A percentile compares a stretch with the other conserved stretches of the same genome.
phyloP scores from a whole-genome alignment of 2,797 vertebrate genomes.

The Gila robusta region DNA sequence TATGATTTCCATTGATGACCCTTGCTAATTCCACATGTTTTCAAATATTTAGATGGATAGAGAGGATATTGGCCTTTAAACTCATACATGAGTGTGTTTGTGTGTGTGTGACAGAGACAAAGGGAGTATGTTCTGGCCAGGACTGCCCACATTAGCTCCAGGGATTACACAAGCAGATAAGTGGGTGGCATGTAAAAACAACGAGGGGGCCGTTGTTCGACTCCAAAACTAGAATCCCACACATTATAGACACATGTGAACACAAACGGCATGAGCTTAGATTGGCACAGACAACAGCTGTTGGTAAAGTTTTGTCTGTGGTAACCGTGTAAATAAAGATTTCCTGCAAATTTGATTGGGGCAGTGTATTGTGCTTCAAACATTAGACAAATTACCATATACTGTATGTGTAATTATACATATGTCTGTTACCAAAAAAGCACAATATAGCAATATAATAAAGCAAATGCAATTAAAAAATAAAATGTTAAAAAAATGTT shows the following conservation, averaged over 20 bases:
- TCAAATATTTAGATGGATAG: not conserved
- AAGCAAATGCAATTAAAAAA: not conserved
- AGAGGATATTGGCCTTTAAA: slow-evolving; percentile 12
- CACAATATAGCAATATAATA: not conserved
- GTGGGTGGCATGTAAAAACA: slow-evolving; percentile 57
- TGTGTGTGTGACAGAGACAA: not conserved
- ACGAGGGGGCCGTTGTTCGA: slow-evolving; percentile 45
- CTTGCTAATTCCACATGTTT: slow-evolving; percentile 1
- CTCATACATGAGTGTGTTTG: slow-evolving; percentile 33
- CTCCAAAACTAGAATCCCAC: slow-evolving; percentile 57
- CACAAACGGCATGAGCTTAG: not conserved
- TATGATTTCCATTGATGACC: slow-evolving; percentile 8
- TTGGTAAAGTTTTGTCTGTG: not conserved
- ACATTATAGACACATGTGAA: slow-evolving; percentile 24
- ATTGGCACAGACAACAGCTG: slow-evolving; percentile 7
- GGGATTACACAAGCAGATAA: slow-evolving; percentile 61
- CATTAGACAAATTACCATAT: not conserved
- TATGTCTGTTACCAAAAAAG: not conserved
- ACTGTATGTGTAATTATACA: not conserved
- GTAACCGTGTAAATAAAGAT: slow-evolving; percentile 3
- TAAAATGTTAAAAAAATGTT: not conserved
- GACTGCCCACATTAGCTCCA: slow-evolving; percentile 50
- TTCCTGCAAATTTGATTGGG: not conserved
- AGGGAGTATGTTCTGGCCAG: slow-evolving; percentile 37
- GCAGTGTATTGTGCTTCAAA: not conserved